These are phyloP conservation scores for Chaenodraco wilsoni DNA, from an alignment of 2,797 vertebrate species.

Conservation along the genomic window DNA sequence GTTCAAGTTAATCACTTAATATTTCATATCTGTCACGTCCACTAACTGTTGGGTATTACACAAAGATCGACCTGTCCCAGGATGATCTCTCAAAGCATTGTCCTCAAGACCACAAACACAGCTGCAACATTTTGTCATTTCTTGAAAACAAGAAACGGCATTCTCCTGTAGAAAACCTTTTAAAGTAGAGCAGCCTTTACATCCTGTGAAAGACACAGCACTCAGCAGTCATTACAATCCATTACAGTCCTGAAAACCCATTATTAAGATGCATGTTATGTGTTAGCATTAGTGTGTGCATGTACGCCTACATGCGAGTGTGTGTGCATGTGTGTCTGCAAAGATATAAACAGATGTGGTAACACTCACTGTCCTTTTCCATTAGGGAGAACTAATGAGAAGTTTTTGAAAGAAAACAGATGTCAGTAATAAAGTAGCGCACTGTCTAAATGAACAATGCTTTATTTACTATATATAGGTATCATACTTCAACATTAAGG, in stretches of 20 bases:
- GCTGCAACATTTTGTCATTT: conserved; percentile 8
- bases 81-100: not conserved
- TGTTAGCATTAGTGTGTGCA: conserved; percentile 13
- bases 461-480: conserved; percentile 8
- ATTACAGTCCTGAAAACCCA: conserved; percentile 63
- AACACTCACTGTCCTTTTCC: conserved; percentile 29
- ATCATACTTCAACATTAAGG: not conserved
- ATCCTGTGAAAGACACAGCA: conserved; percentile 38
- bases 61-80: not conserved
- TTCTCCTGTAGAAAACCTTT: conserved; percentile 26
- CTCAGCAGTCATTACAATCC: conserved; percentile 50
- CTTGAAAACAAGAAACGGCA: conserved; percentile 27
- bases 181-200: conserved; percentile 27
- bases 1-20: conserved; percentile 32
- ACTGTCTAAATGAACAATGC: conserved; percentile 25
- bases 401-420: conserved; percentile 49
- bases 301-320: not conserved
- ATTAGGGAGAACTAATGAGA: conserved; percentile 46
- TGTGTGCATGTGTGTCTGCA: not conserved
- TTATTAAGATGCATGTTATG: conserved; percentile 39
- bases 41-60: conserved; percentile 2
- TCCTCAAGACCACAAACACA: conserved; percentile 7
- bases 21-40: conserved; percentile 3
- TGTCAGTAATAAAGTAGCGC: conserved; percentile 38
- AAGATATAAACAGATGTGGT: conserved; percentile 27